phyloP scores from a whole-genome alignment of 2,888 invertebrate genomes.

The Amblyjoppa fuscipennis region DNA sequence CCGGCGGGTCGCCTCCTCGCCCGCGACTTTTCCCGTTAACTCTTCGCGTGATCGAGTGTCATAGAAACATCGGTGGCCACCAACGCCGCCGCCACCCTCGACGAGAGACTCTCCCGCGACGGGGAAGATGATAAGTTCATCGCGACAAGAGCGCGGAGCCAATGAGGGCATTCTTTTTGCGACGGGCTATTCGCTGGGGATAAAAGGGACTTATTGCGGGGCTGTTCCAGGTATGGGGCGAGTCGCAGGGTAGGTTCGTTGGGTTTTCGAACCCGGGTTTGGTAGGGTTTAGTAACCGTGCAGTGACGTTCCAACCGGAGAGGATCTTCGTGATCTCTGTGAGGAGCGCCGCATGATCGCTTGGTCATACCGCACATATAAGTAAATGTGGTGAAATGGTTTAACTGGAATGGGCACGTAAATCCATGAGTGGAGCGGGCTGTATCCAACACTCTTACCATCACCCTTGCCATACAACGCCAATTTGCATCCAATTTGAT shows the following conservation, averaged over 20 bases:
- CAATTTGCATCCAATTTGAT: no score
- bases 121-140: constrained; percentile 10
- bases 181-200: neutral
- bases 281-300: neutral
- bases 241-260: neutral
- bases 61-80: constrained; percentile 41
- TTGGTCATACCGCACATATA: no score
- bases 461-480: no score
- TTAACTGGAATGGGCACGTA: no score
- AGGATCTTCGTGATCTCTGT: no score
- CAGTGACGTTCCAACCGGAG: neutral
- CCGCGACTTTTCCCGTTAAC: constrained; percentile 57
- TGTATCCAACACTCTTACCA: neutral
- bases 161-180: neutral
- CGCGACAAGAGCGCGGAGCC: neutral
- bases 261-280: no score
- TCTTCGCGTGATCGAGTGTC: constrained; percentile 59
- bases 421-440: neutral
- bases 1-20: constrained; percentile 62
- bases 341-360: no score
- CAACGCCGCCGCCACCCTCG: constrained; percentile 8
- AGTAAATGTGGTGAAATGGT: no score
- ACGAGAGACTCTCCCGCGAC: constrained; percentile 4
- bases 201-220: neutral
- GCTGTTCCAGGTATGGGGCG: neutral